phyloP scores from a whole-genome alignment of 2,888 invertebrate genomes.

The Oxyscelio sp. region DNA sequence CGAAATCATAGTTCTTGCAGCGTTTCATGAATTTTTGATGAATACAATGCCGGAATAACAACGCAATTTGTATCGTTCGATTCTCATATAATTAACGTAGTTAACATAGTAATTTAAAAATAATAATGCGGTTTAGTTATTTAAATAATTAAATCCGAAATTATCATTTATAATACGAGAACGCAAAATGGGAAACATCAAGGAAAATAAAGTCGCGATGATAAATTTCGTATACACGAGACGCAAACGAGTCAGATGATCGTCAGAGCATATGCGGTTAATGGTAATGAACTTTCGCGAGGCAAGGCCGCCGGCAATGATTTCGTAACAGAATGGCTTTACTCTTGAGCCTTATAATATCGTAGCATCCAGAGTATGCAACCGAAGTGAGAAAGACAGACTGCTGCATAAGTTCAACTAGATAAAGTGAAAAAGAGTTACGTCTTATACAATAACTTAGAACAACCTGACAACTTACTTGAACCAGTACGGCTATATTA shows the following conservation, averaged over 20 bases:
- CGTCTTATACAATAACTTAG: slow-evolving; percentile 55
- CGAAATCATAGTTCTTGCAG: slow-evolving; percentile 55
- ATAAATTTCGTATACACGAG: slow-evolving; percentile 39
- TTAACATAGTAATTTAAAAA: slow-evolving; percentile 22
- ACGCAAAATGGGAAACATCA: not conserved
- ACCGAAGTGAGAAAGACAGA: slow-evolving; percentile 48
- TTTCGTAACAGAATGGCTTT: slow-evolving; percentile 83
- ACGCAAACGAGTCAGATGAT: slow-evolving; percentile 51
- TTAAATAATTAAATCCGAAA: slow-evolving; percentile 6
- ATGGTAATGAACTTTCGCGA: slow-evolving; percentile 88
- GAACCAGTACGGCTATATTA: slow-evolving; percentile 28
- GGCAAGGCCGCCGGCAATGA: slow-evolving; percentile 86
- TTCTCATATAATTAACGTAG: slow-evolving; percentile 11
- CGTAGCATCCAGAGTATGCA: slow-evolving; percentile 63
- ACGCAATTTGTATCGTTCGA: slow-evolving; percentile 44
- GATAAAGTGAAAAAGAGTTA: slow-evolving; percentile 40
- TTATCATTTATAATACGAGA: slow-evolving; percentile 1
- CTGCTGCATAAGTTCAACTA: slow-evolving; percentile 41
- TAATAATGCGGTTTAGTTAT: slow-evolving; percentile 18
- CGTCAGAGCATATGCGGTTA: slow-evolving; percentile 79
- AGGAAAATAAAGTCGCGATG: slow-evolving; percentile 1
- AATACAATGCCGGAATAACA: slow-evolving; percentile 47
- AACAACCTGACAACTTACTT: slow-evolving; percentile 58
- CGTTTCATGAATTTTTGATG: slow-evolving; percentile 49
- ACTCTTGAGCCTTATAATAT: slow-evolving; percentile 69